These are phyloP conservation scores for Pammene aurita DNA, from an alignment of 2,888 invertebrate species.

Conservation along the genomic window DNA sequence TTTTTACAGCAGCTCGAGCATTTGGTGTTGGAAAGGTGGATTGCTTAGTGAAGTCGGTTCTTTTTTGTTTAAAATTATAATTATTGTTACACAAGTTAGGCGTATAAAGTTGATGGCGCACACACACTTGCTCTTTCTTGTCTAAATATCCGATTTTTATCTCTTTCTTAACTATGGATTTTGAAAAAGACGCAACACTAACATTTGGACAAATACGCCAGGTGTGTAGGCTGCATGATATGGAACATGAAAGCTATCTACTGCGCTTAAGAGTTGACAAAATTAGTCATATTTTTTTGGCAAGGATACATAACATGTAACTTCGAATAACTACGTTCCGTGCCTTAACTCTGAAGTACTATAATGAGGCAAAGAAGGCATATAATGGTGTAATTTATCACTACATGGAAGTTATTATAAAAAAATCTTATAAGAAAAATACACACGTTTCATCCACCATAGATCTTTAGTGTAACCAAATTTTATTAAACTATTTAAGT, in stretches of 20 bases:
- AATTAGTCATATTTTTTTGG: not conserved
- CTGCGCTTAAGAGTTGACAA: not conserved
- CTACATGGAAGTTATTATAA: not conserved
- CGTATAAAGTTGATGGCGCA: not conserved
- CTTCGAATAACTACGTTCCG: too few species aligned
- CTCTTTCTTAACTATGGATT: too few species aligned
- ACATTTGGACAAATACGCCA: too few species aligned
- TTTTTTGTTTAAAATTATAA: too few species aligned
- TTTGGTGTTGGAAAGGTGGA: too few species aligned
- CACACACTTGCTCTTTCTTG: too few species aligned
- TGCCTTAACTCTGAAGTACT: too few species aligned
- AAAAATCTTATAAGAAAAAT: not conserved
- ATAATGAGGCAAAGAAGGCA: not conserved
- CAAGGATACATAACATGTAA: not conserved
- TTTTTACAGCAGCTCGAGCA: too few species aligned
- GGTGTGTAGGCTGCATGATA: not conserved
- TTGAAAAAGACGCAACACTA: too few species aligned
- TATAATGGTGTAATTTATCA: not conserved
- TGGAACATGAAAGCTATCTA: not conserved
- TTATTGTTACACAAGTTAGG: constrained; percentile 22
- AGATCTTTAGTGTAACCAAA: not conserved
- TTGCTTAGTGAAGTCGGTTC: too few species aligned
- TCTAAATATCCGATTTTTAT: too few species aligned
- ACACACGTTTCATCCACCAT: not conserved
- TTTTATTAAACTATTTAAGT: not conserved